A percentile compares a stretch with the other conserved stretches of the same genome.
phyloP scores from a whole-genome alignment of 2,113 vertebrate genomes.

The Onychorhynchus coronatus region DNA sequence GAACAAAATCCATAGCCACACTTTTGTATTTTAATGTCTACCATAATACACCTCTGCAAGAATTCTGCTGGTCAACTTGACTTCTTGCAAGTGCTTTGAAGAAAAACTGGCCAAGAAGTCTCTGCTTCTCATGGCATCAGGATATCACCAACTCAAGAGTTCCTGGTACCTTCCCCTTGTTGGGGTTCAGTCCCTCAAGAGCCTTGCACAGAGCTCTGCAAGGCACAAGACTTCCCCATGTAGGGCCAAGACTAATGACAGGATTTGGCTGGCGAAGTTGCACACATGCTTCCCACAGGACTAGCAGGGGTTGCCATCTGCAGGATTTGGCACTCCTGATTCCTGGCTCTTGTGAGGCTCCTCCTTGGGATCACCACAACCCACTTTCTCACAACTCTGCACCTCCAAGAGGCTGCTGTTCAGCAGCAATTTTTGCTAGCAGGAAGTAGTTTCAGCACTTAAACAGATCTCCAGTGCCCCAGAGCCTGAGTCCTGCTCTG shows the following conservation, averaged over 20 bases:
- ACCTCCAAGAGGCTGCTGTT: background rate
- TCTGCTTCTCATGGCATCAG: background rate
- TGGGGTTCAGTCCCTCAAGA: background rate
- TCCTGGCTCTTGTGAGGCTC: background rate
- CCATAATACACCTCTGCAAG: background rate
- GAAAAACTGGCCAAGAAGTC: background rate
- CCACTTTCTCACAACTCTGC: background rate
- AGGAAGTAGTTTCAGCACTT: background rate
- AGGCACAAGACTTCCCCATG: fast-evolving
- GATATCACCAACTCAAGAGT: background rate
- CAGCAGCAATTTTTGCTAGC: background rate
- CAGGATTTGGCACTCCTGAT: background rate
- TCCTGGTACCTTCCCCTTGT: fast-evolving
- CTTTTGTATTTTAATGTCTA: background rate
- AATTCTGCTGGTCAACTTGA: background rate
- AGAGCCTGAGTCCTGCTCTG: background rate
- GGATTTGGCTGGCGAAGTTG: background rate
- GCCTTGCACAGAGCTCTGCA: background rate
- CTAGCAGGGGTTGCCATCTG: background rate
- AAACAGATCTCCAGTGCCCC: background rate
- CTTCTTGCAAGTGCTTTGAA: background rate
- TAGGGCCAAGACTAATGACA: background rate
- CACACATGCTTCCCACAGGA: background rate
- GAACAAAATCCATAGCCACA: background rate
- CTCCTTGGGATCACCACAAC: background rate